Evolutionary conservation across 2,113 vertebrate species (phyloP), one percentile per base, ranked within the genome.

Genomic region (Rhagologus leucostigma): DNA sequence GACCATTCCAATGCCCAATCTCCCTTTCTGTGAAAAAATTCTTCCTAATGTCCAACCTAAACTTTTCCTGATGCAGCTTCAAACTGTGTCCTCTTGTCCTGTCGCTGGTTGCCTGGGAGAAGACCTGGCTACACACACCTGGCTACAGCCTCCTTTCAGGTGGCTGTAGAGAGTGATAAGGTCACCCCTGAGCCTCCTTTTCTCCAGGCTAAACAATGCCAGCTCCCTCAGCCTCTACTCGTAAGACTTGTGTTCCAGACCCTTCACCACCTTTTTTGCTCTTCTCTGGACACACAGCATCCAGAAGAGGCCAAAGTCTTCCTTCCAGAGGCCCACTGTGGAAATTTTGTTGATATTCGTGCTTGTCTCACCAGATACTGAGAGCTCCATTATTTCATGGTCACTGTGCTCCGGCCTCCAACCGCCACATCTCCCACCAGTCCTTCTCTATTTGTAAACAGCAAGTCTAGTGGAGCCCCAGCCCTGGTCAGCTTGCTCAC

Each of bases 31-130:
- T 47, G 13, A 30, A 65, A 13, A 65, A n/a, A 47, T n/a, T 74
- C 19, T 47, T 84, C 30, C 13, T 67, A 41, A 57, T 26, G 4
- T 42, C 60, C 16, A 75, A 17, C 29, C 10, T 65, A 41, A 49
- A 35, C 13, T 30, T 75, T 30, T 9, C 8, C 24, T 56, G 19
- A 8, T 0, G 0, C 19, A 65, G 14, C 13, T 15, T 56, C 20
- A 41, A 23, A 75, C 13, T 57, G 4, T n/a, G 42, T 30, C 7
- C 2, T 35, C 50, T 41, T 13, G 16, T 42, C 30, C 30, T 50
- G 10, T 5, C 12, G 4, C 24, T 16, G 7, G 24, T 20, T 56
- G 42, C 16, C 27, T 30, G 60, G n/a, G 24, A 74, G n/a, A 74
- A 64, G 19, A n/a, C n/a, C n/a, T n/a, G n/a, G n/a, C n/a, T n/a